phyloP scores from a whole-genome alignment of 2,113 vertebrate species.

The Rhineura floridana region DNA sequence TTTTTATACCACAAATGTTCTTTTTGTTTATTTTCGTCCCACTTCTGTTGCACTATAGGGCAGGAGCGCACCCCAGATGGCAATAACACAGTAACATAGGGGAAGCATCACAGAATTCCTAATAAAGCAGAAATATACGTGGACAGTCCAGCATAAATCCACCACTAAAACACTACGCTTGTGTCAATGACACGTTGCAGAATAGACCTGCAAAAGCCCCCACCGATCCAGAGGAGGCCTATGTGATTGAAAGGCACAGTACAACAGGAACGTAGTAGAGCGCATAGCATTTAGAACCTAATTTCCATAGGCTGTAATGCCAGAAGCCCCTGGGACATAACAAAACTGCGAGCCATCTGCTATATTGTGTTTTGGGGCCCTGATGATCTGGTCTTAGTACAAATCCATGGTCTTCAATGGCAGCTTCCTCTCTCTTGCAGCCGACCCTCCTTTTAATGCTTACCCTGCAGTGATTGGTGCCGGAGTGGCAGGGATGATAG shows the following conservation, averaged over 20 bases:
- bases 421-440: constrained; percentile 74
- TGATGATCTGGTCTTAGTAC: background rate
- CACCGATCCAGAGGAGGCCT: too few species aligned
- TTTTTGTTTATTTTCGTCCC: too few species aligned
- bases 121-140: too few species aligned
- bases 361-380: background rate
- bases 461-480: constrained; percentile 86
- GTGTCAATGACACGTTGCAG: too few species aligned
- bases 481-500: constrained; percentile 81
- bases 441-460: constrained; percentile 77
- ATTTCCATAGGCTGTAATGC: background rate
- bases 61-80: too few species aligned
- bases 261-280: background rate
- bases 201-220: too few species aligned
- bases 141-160: too few species aligned
- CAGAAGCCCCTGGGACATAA: background rate
- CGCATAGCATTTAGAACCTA: background rate
- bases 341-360: background rate
- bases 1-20: too few species aligned
- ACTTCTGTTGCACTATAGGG: too few species aligned
- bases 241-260: background rate
- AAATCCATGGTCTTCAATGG: background rate
- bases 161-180: too few species aligned
- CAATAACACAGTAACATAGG: too few species aligned
- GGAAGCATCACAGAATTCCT: too few species aligned